Base-by-base conservation (phyloP, 2,113 vertebrate species). In the Tetraodon nigroviridis region DNA sequence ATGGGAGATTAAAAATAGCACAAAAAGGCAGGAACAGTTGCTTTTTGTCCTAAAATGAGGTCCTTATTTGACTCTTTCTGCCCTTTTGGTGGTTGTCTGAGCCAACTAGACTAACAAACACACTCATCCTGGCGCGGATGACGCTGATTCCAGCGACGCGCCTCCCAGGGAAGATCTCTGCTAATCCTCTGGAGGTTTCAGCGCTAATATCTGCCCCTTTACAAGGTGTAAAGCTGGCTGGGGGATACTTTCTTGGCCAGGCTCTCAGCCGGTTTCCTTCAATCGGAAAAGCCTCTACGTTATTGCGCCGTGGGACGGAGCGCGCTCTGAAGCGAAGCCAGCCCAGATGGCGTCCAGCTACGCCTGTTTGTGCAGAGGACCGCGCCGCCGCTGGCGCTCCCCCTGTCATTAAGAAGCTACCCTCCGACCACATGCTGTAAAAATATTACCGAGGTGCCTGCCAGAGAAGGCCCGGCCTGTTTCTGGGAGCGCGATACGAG, bases 381-480 rank as follows among this genome's bases (percentile, higher is more conserved):
- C 22, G 24, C 40, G 16, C 67, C 27, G 65, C 63, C 50, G 67
- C 67, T 59, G 64, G 64, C 61, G 64, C 64, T 68, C 54, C 72
- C 80, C 76, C 80, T 86, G 82, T 86, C 76, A 84, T 86, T 86
- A 84, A 61, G 27, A 60, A 71, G 52, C 67, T 58, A 22, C 70
- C 75, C 71, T 63, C 32, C 12, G 18, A 81, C 82, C 84, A 6
- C 76, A 79, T 6, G 53, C 73, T 75, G 65, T 75, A 69, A 64
- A 78, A 64, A 74, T 75, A 75, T 76, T 82, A 80, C 72, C 16
- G n/a, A 62, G 71, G 59, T 64, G 69, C 72, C 51, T 55, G 69
- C 72, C 46, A 61, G 55, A 71, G 75, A 63, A 37, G 60, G 58
- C 21, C 15, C 6, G 51, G 21, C 46, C 51, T 13, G 45, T 20